Percentiles rank a stretch among this genome's conserved stretches.
These are phyloP conservation scores for Neomicropteryx cornuta DNA, from an alignment of 1,140 invertebrate species.

Conservation along the genomic window DNA sequence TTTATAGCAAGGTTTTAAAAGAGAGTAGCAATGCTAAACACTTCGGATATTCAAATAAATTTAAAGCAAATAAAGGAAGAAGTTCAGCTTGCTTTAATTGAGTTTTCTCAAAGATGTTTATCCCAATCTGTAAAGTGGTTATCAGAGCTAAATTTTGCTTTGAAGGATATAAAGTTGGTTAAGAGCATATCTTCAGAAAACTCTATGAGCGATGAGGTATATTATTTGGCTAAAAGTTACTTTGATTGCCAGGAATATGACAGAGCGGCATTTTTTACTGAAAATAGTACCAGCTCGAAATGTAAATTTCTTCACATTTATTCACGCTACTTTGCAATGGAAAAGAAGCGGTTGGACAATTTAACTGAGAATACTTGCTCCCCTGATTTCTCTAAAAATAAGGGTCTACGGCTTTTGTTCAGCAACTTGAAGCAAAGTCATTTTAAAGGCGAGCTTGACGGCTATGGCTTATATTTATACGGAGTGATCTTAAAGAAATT, in stretches of 20 bases:
- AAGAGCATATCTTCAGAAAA: conserved; percentile 24
- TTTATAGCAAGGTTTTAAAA: no score
- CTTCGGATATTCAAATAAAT: conserved; percentile 43
- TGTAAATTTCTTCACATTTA: conserved; percentile 72
- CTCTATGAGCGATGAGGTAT: conserved; percentile 43
- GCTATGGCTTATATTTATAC: conserved; percentile 82
- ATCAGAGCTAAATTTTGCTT: conserved; percentile 67
- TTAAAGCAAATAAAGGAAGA: conserved; percentile 53
- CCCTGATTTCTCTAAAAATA: conserved; percentile 49
- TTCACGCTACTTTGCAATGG: conserved; percentile 75
- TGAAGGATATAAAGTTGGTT: conserved; percentile 51
- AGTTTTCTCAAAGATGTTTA: conserved; percentile 60
- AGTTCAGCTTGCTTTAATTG: conserved; percentile 49
- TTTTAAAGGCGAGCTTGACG: conserved; percentile 60
- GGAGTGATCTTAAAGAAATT: conserved; percentile 85
- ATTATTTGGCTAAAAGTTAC: conserved; percentile 75
- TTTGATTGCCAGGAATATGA: conserved; percentile 91
- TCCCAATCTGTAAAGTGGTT: conserved; percentile 72
- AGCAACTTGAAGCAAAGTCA: conserved; percentile 46
- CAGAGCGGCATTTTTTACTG: conserved; percentile 74
- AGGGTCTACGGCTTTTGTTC: conserved; percentile 42
- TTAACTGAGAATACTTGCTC: conserved; percentile 56
- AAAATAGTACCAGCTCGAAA: conserved; percentile 55
- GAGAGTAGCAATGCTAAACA: no score
- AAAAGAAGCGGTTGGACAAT: conserved; percentile 80